A percentile compares a stretch with the other conserved stretches of the same genome.
Conservation (phyloP, 2,113 vertebrate genomes). For the Bufo gargarizans region DNA sequence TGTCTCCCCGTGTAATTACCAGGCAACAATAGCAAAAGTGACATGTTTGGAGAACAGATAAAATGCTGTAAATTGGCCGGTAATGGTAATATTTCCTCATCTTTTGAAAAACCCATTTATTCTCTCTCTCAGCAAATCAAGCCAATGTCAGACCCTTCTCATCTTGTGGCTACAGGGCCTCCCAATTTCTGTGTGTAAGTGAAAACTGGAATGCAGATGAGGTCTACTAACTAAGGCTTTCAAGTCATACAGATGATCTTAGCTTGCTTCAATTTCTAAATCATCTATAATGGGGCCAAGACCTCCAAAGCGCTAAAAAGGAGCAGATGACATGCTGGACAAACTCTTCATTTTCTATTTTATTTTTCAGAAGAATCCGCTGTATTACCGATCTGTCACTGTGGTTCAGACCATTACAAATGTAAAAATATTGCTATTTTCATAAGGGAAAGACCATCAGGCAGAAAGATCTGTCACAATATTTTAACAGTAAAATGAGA, state of each 20-base stretch:
- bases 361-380: slow-evolving; percentile 87
- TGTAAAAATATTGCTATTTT: slow-evolving; percentile 63
- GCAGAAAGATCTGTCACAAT: not conserved
- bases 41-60: slow-evolving; percentile 99
- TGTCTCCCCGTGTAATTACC: slow-evolving; percentile 92
- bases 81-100: slow-evolving; percentile 99
- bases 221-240: slow-evolving; percentile 79
- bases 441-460: too few species aligned
- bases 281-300: slow-evolving; percentile 98
- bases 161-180: slow-evolving; percentile 86
- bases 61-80: slow-evolving; percentile 99
- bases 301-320: slow-evolving; percentile 91
- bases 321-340: slow-evolving; percentile 88
- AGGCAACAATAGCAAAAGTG: slow-evolving; percentile 98
- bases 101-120: slow-evolving; percentile 99
- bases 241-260: slow-evolving; percentile 78
- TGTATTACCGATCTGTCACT: slow-evolving; percentile 96
- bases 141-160: slow-evolving; percentile 96
- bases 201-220: slow-evolving; percentile 90
- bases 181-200: slow-evolving; percentile 80
- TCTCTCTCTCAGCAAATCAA: slow-evolving; percentile 99
- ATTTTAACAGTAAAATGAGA: not conserved
- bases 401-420: slow-evolving; percentile 80
- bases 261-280: slow-evolving; percentile 92
- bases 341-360: slow-evolving; percentile 95